Percentiles rank a stretch among this genome's conserved stretches.
phyloP scores from a whole-genome alignment of 2,797 vertebrate species.

The Clarias pachynema region DNA sequence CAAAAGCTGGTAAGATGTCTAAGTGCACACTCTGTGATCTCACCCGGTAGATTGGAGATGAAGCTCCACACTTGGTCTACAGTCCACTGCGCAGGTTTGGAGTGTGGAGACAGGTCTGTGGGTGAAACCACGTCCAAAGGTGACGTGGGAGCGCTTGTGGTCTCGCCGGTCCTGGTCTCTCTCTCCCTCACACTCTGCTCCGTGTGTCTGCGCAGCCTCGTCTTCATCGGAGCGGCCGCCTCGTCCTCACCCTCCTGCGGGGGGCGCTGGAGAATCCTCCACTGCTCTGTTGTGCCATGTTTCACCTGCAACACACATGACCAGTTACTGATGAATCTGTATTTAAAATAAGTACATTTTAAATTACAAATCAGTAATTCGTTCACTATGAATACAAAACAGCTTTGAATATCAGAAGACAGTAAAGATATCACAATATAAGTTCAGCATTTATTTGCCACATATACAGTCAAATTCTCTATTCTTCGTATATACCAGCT shows the following conservation, averaged over 20 bases:
- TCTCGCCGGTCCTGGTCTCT: constrained; percentile 77
- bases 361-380: background rate
- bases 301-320: constrained; percentile 34
- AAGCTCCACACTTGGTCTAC: constrained; percentile 94
- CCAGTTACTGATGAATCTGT: background rate
- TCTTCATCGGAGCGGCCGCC: constrained; percentile 82
- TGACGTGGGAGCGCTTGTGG: constrained; percentile 70
- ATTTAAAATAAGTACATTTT: background rate
- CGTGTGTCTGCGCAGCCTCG: constrained; percentile 83
- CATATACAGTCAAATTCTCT: no score
- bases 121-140: constrained; percentile 71
- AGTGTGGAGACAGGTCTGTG: constrained; percentile 66
- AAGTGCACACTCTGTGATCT: background rate
- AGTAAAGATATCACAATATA: background rate
- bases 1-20: background rate
- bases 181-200: constrained; percentile 72
- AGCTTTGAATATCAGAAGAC: background rate
- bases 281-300: constrained; percentile 50
- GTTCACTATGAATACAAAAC: background rate
- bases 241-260: constrained; percentile 73
- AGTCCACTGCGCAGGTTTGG: constrained; percentile 86
- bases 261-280: constrained; percentile 58
- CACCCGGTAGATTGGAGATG: constrained; percentile 92
- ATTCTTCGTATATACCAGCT: no score
- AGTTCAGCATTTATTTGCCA: no score